phyloP scores from a whole-genome alignment of 2,113 vertebrate species.

The Sphyrna mokarran region DNA sequence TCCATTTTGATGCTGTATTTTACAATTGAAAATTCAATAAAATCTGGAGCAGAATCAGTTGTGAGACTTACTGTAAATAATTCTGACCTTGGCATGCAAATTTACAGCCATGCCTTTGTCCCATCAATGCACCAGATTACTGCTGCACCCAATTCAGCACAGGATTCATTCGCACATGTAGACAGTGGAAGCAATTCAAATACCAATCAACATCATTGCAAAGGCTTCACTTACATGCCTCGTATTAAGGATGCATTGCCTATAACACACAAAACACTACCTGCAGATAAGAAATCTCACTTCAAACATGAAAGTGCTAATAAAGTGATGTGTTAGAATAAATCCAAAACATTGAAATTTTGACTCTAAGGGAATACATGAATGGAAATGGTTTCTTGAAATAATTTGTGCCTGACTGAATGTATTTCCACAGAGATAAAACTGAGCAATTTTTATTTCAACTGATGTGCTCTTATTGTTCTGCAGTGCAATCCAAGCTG shows the following conservation, averaged over 20 bases:
- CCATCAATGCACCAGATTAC: background rate
- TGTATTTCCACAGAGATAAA: background rate
- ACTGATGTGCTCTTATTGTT: background rate
- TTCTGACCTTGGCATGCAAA: background rate
- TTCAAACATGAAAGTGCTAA: background rate
- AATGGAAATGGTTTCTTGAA: background rate
- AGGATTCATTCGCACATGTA: background rate
- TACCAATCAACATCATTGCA: background rate
- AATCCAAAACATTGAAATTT: background rate
- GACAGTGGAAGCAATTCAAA: background rate
- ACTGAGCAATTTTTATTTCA: constrained; percentile 4
- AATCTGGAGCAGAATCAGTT: background rate
- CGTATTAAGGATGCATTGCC: background rate
- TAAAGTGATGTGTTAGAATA: background rate
- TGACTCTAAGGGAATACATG: background rate
- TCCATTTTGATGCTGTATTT: background rate
- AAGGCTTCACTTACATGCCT: background rate
- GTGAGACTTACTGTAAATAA: background rate
- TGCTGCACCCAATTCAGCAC: background rate
- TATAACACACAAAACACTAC: background rate
- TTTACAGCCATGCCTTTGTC: background rate
- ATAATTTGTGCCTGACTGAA: background rate
- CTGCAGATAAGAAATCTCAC: background rate
- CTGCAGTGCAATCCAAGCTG: background rate
- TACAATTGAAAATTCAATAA: background rate